phyloP scores from a whole-genome alignment of 2,797 vertebrate species.

The Prunella strophiata region DNA sequence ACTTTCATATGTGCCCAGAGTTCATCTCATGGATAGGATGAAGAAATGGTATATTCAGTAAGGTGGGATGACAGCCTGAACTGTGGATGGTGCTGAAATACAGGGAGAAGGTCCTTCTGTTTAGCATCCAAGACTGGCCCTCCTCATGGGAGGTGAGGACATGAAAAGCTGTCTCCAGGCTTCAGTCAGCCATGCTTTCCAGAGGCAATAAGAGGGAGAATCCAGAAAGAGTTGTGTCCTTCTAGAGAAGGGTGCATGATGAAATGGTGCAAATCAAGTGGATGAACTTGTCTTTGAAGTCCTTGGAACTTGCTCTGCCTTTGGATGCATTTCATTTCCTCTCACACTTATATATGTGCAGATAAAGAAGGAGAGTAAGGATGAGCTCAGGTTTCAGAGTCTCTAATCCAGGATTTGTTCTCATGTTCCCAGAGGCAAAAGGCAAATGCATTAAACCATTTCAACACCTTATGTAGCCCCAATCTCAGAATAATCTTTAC shows the following conservation, averaged over 20 bases:
- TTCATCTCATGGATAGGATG: not conserved
- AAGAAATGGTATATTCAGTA: not conserved
- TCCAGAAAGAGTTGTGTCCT: not conserved
- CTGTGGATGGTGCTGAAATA: not conserved
- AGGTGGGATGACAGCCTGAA: not conserved
- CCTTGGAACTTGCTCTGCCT: not conserved
- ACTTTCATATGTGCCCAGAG: rapidly evolving
- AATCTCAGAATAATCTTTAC: slow-evolving; percentile 56
- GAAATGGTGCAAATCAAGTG: not conserved
- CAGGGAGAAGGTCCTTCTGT: not conserved
- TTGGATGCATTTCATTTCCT: not conserved
- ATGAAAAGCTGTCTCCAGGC: not conserved
- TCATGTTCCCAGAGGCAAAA: slow-evolving; percentile 48
- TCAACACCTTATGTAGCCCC: slow-evolving; percentile 6
- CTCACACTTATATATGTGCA: not conserved
- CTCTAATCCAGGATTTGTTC: slow-evolving; percentile 56
- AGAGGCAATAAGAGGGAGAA: not conserved
- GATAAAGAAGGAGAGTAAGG: not conserved
- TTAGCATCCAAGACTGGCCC: not conserved
- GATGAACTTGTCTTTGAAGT: not conserved
- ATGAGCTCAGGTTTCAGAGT: slow-evolving; percentile 2
- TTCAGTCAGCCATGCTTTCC: rapidly evolving
- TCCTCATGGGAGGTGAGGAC: not conserved
- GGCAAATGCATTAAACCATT: slow-evolving; percentile 30
- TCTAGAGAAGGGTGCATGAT: not conserved